phyloP scores from a whole-genome alignment of 2,888 invertebrate genomes.

The Ischnus inquisitorius region DNA sequence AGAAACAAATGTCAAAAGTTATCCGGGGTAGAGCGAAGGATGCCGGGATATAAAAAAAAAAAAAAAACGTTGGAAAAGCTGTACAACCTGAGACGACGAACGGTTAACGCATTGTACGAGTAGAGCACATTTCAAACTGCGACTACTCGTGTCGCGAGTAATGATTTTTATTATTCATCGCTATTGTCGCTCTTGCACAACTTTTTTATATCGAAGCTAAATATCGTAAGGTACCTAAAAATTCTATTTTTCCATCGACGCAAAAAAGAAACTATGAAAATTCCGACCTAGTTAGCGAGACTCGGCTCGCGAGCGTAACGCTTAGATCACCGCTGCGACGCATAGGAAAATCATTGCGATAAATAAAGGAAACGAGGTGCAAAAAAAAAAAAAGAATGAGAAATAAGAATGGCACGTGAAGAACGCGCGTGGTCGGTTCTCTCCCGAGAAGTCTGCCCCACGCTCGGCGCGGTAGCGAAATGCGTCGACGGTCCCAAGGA shows the following conservation, averaged over 20 bases:
- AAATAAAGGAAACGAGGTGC: not conserved
- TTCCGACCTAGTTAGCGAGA: constrained; percentile 47
- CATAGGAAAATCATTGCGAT: constrained; percentile 36
- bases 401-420: constrained; percentile 59
- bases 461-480: constrained; percentile 32
- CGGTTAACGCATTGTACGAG: constrained; percentile 61
- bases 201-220: too few relatives aligned
- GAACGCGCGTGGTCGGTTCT: constrained; percentile 60
- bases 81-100: constrained; percentile 35
- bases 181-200: too few relatives aligned
- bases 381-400: constrained; percentile 27
- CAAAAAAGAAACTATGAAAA: not conserved
- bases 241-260: too few relatives aligned
- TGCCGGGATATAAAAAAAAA: constrained; percentile 24
- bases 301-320: constrained; percentile 35
- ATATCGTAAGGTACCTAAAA: too few relatives aligned
- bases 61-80: constrained; percentile 48
- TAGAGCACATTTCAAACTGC: constrained; percentile 49
- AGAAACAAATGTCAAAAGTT: constrained; percentile 28
- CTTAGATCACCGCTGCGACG: constrained; percentile 18
- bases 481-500: constrained; percentile 77
- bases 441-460: constrained; percentile 23
- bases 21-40: constrained; percentile 8
- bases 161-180: constrained; percentile 1
- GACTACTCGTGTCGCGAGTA: constrained; percentile 6